Evolutionary conservation across 2,888 invertebrate species (phyloP).

Genomic region (Drosophila mayaguana): DNA sequence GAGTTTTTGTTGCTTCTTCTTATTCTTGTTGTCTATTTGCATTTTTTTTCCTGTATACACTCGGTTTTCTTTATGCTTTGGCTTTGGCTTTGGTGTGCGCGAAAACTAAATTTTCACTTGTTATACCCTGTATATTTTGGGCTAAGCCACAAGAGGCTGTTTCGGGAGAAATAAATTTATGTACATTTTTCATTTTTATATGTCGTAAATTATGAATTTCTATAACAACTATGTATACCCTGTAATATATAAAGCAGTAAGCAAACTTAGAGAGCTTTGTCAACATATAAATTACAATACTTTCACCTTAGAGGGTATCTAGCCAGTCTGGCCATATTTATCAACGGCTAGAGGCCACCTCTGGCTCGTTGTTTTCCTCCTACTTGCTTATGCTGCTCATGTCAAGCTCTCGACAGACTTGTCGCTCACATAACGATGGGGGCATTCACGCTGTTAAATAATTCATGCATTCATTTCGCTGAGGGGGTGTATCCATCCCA

Average conservation of each 20-base stretch:
- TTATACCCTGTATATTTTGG: constrained; percentile 22
- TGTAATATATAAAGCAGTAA: too few relatives aligned
- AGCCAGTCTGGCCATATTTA: too few relatives aligned
- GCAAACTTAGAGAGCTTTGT: too few relatives aligned
- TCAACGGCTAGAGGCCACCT: background rate
- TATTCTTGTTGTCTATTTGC: constrained; percentile 31
- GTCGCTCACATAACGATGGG: constrained; percentile 20
- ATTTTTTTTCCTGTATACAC: constrained; percentile 26
- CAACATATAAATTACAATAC: background rate
- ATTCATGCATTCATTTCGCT: constrained; percentile 53
- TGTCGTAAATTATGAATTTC: too few relatives aligned
- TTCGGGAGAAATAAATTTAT: too few relatives aligned
- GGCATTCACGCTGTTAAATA: constrained; percentile 55
- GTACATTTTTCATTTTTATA: too few relatives aligned
- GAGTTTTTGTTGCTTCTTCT: constrained; percentile 6
- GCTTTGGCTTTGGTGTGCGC: constrained; percentile 29
- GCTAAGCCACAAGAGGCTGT: background rate
- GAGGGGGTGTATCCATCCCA: constrained; percentile 13
- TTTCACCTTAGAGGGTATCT: constrained; percentile 23
- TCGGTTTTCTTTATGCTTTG: constrained; percentile 26
- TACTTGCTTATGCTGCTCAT: constrained; percentile 39
- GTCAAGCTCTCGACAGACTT: constrained; percentile 37
- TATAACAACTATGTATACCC: too few relatives aligned
- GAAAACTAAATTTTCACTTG: constrained; percentile 53
- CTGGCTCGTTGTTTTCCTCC: constrained; percentile 4